Evolutionary conservation across 2,113 vertebrate genomes (phyloP), one percentile per base, ranked within the genome.

Genomic region (Stegastes partitus): DNA sequence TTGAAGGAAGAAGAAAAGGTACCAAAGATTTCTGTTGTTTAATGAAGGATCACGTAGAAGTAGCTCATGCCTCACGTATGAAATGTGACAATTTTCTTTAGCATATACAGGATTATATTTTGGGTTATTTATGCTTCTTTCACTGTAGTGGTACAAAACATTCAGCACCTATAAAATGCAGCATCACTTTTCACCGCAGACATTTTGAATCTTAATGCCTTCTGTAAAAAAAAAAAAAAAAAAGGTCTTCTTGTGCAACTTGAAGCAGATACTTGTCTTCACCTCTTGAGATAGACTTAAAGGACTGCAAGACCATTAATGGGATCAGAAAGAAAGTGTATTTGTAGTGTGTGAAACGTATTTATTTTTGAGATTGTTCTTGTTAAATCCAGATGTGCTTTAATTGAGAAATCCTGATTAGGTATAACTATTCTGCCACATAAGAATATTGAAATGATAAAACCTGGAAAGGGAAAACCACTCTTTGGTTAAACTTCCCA

Each of bases 1-100:
- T 74, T 74, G 39, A 68, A 1, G 19, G 25, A 28, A 54, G 50
- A 44, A 28, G 42, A 2, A 5, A n/a, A 16, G 7, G 26, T 26
- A 64, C 64, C 55, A 72, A 62, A 82, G 39, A 54, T 50, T 25
- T 15, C 34, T 47, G 14, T n/a, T 26, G 25, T 68, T 66, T 70
- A 16, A 57, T 83, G 63, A 72, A 62, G 39, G 22, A 77, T 63
- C 5, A 10, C 12, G 11, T 58, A 57, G 21, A 47, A 18, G 65
- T n/a, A 21, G 3, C n/a, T n/a, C n/a, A n/a, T n/a, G n/a, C n/a
- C n/a, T n/a, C n/a, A n/a, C n/a, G 4, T 21, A 51, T 10, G 19
- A 22, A 23, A 53, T 14, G 9, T 53, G 50, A 23, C 50, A 23
- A 12, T 53, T 53, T 53, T 53, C 23, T 53, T 23, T 8, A 49